Percentiles rank a stretch among this genome's conserved stretches.
Conservation (phyloP, 2,888 invertebrate genomes). For the Napeogenes sylphis region DNA sequence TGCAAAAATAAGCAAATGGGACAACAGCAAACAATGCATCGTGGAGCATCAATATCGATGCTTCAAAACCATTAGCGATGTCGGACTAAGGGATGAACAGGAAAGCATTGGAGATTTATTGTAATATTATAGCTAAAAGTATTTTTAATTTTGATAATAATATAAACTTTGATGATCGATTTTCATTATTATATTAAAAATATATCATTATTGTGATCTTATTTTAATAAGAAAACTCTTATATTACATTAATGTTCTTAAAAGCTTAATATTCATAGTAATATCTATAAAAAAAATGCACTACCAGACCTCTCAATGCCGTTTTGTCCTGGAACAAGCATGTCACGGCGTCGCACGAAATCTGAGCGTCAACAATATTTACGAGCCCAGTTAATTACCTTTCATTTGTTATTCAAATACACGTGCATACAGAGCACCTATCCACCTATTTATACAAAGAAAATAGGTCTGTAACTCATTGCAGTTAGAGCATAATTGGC, state of each 20-base stretch:
- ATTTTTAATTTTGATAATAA: background rate
- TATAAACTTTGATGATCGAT: background rate
- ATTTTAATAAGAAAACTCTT: too few species aligned
- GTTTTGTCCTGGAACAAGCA: constrained; percentile 30
- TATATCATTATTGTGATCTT: too few species aligned
- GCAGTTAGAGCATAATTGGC: background rate
- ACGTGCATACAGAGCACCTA: constrained; percentile 12
- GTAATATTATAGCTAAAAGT: too few species aligned
- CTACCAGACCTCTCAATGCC: constrained; percentile 26
- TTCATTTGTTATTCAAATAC: constrained; percentile 43
- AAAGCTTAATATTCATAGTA: background rate
- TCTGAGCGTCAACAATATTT: constrained; percentile 41
- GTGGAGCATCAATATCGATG: constrained; percentile 52
- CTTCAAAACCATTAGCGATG: constrained; percentile 60
- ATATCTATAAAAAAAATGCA: background rate
- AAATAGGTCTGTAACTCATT: background rate
- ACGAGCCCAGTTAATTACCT: constrained; percentile 42
- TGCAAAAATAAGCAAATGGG: constrained; percentile 51
- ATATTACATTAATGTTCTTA: too few species aligned
- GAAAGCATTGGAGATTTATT: constrained; percentile 22
- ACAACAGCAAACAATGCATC: constrained; percentile 53
- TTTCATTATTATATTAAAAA: background rate
- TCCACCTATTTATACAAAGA: constrained; percentile 2
- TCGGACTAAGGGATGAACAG: constrained; percentile 25
- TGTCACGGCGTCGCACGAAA: constrained; percentile 35